Evolutionary conservation across 2,888 invertebrate genomes (phyloP).

Genomic region (Macrosiphum euphorbiae): DNA sequence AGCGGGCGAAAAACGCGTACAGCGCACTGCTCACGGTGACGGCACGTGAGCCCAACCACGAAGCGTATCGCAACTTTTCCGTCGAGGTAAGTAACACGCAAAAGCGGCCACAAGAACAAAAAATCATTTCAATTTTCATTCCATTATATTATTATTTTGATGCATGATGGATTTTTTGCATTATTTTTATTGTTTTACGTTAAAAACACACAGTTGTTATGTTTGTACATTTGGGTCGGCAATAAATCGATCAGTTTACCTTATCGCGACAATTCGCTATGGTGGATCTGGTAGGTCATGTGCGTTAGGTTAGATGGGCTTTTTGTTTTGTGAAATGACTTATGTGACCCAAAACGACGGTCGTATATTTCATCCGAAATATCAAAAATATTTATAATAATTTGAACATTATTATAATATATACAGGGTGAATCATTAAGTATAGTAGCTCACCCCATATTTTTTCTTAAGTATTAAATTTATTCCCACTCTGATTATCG

Average conservation of each 20-base stretch:
- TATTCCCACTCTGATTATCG: not conserved
- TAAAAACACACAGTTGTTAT: not conserved
- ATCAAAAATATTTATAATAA: not conserved
- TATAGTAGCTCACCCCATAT: not conserved
- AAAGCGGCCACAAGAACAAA: not conserved
- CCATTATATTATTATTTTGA: not conserved
- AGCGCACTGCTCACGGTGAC: conserved; percentile 90
- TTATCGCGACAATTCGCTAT: not conserved
- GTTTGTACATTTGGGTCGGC: not conserved
- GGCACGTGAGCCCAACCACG: conserved; percentile 83
- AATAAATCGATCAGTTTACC: conserved; percentile 9
- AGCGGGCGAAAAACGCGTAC: conserved; percentile 86
- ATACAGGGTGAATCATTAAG: not conserved
- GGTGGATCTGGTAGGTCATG: not conserved
- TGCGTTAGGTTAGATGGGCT: not conserved
- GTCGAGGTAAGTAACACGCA: conserved; percentile 73
- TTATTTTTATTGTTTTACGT: not conserved
- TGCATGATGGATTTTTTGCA: not conserved
- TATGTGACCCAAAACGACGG: conserved; percentile 9
- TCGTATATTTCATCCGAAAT: not conserved
- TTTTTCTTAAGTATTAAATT: not conserved
- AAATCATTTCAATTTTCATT: conserved; percentile 18
- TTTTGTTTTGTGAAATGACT: conserved; percentile 22
- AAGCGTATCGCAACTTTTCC: conserved; percentile 84
- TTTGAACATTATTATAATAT: not conserved